Percentiles rank a stretch among this genome's conserved stretches.
phyloP scores from a whole-genome alignment of 1,140 invertebrate species.

The Chionoecetes opilio region DNA sequence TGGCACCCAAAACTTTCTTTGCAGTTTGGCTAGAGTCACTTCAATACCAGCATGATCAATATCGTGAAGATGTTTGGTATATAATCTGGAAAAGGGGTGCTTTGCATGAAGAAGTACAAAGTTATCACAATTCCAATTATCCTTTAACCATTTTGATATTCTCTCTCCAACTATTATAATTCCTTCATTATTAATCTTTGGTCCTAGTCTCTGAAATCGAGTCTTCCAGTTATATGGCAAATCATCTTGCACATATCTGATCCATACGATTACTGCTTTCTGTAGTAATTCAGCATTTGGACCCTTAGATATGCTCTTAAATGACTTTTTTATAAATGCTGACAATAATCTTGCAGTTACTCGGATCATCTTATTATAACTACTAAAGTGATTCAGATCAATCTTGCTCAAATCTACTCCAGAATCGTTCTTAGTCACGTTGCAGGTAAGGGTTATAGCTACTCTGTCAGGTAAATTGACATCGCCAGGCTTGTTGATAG shows the following conservation, averaged over 20 bases:
- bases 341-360: too few relatives aligned
- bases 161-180: slow-evolving; percentile 20
- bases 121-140: background rate
- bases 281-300: background rate
- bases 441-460: too few relatives aligned
- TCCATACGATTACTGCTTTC: background rate
- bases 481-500: too few relatives aligned
- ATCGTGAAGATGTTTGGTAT: background rate
- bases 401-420: too few relatives aligned
- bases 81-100: background rate
- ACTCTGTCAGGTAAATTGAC: too few relatives aligned
- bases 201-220: too few relatives aligned
- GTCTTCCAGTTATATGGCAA: too few relatives aligned
- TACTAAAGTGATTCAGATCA: background rate
- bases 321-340: background rate
- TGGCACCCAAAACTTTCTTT: too few relatives aligned
- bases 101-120: background rate
- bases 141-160: too few relatives aligned
- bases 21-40: too few relatives aligned
- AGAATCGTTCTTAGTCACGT: too few relatives aligned
- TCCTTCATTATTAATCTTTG: background rate
- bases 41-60: background rate
- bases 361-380: background rate
- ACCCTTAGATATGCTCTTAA: background rate
- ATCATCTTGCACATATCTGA: too few relatives aligned